Percentiles rank a stretch among this genome's conserved stretches.
Conservation (phyloP, 1,140 invertebrate species). For the Pinna nobilis region DNA sequence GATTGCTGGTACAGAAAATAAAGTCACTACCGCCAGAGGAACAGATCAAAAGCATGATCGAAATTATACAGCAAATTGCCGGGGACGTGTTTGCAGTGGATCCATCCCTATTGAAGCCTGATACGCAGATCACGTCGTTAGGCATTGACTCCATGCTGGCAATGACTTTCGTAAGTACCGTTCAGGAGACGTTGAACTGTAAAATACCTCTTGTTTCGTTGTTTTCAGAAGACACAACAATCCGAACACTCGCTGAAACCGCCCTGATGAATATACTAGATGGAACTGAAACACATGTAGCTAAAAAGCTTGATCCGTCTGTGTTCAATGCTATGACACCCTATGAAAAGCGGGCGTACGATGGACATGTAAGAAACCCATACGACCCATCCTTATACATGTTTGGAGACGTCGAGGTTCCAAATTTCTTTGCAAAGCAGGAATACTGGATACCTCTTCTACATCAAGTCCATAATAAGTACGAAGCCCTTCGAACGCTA, state of each 20-base stretch:
- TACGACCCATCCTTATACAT: too few relatives aligned
- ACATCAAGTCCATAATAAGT: too few relatives aligned
- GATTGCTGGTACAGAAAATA: background rate
- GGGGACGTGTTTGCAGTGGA: background rate
- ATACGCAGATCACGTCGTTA: background rate
- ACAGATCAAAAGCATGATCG: background rate
- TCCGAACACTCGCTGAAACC: background rate
- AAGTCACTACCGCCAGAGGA: background rate
- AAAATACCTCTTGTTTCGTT: constrained; percentile 18
- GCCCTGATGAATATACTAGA: too few relatives aligned
- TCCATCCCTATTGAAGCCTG: background rate
- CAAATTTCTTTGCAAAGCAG: too few relatives aligned
- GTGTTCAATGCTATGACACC: too few relatives aligned
- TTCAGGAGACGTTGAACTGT: background rate
- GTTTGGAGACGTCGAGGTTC: too few relatives aligned
- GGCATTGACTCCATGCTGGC: constrained; percentile 41
- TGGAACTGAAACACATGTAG: too few relatives aligned
- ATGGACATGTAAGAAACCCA: too few relatives aligned
- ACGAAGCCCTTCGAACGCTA: too few relatives aligned
- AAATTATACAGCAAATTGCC: background rate
- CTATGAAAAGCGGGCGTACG: too few relatives aligned
- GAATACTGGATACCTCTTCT: too few relatives aligned
- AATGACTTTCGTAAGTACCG: constrained; percentile 28
- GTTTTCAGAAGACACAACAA: background rate
- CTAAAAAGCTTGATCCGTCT: too few relatives aligned